Conservation (phyloP, 2,797 vertebrate genomes). For the Pantherophis vulpinus region DNA sequence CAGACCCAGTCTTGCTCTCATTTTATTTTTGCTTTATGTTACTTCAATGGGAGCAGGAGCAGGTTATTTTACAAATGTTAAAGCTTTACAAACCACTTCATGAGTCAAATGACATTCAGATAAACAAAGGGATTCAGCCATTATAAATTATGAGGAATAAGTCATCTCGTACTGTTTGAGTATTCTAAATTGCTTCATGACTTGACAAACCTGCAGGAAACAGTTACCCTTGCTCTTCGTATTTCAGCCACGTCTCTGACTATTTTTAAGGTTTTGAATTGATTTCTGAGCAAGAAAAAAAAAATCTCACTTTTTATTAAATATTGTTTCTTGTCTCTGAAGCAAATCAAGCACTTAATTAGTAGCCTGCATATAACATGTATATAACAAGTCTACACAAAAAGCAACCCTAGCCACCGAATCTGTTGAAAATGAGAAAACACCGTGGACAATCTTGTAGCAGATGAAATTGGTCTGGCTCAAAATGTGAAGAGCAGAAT, state of each 20-base stretch:
- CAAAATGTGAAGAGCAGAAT: neutral
- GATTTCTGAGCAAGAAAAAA: neutral
- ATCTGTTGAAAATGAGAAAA: neutral
- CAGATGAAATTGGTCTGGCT: neutral
- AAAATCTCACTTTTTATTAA: neutral
- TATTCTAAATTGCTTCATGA: conserved; percentile 59
- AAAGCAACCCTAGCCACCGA: neutral
- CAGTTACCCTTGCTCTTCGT: conserved; percentile 58
- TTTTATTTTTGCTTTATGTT: conserved; percentile 46
- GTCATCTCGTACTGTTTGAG: conserved; percentile 53
- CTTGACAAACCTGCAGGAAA: conserved; percentile 48
- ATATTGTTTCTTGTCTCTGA: conserved; percentile 58
- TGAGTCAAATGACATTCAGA: conserved; percentile 68
- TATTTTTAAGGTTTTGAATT: conserved; percentile 38
- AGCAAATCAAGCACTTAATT: conserved; percentile 62
- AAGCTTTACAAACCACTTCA: conserved; percentile 70
- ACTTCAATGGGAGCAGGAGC: conserved; percentile 66
- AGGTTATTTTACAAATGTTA: conserved; percentile 61
- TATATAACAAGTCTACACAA: neutral
- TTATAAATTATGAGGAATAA: conserved; percentile 74
- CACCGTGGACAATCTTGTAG: neutral
- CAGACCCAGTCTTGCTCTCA: conserved; percentile 67
- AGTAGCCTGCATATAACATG: neutral
- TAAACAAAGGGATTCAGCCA: conserved; percentile 77
- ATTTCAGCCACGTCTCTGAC: conserved; percentile 54